These are phyloP conservation scores for Leptogaster cylindrica DNA, from an alignment of 2,888 invertebrate species.

Conservation along the genomic window DNA sequence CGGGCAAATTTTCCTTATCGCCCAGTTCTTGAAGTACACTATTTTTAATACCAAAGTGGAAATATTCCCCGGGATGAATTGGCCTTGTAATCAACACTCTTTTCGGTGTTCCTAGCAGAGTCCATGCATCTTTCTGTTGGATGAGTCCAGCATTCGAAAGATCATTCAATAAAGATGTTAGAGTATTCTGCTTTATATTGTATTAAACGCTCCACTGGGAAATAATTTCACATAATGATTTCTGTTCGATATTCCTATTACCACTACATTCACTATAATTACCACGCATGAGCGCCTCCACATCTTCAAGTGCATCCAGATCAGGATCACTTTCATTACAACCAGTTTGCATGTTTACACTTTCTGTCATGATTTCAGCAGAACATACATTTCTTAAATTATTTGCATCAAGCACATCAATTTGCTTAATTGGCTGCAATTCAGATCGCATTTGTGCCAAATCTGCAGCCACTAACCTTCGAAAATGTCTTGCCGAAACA, in stretches of 20 bases:
- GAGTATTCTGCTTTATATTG: background rate
- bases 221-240: too few relatives aligned
- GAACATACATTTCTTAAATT: background rate
- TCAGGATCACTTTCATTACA: background rate
- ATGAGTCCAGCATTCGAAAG: background rate
- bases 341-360: background rate
- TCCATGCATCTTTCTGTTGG: background rate
- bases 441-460: background rate
- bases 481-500: too few relatives aligned
- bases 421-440: background rate
- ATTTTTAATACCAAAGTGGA: background rate
- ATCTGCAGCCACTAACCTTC: background rate
- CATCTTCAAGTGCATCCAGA: background rate
- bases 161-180: background rate
- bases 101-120: too few relatives aligned
- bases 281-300: background rate
- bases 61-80: background rate
- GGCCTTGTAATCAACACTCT: too few relatives aligned
- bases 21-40: too few relatives aligned
- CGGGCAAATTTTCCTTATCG: too few relatives aligned
- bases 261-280: too few relatives aligned
- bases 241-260: background rate
- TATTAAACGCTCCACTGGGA: too few relatives aligned
- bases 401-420: background rate
- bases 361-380: background rate